These are phyloP conservation scores for Sphyrna mokarran DNA, from an alignment of 2,113 vertebrate genomes.

Conservation along the genomic window DNA sequence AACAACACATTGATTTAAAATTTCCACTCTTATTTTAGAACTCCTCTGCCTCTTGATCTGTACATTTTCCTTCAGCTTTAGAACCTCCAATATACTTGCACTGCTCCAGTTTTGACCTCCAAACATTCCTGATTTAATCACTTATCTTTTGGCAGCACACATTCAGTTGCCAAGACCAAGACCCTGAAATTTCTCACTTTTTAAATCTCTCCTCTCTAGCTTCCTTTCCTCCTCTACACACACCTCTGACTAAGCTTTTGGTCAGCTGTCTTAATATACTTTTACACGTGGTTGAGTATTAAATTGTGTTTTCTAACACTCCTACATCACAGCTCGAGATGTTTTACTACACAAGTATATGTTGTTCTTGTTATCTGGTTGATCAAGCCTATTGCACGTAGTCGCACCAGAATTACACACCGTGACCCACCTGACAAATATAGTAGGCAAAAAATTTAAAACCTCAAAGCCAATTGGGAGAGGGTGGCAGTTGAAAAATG, in stretches of 20 bases:
- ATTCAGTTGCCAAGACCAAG: not conserved
- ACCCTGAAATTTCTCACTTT: not conserved
- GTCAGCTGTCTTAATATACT: not conserved
- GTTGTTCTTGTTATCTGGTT: not conserved
- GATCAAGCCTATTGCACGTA: not conserved
- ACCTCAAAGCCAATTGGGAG: not conserved
- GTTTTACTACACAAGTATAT: not conserved
- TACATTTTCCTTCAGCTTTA: not conserved
- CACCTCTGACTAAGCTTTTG: not conserved
- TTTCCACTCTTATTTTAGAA: not conserved
- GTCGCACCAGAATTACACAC: not conserved
- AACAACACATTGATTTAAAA: not conserved
- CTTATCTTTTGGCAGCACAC: not conserved
- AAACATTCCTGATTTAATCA: not conserved
- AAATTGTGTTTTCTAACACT: no score
- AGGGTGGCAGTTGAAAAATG: not conserved
- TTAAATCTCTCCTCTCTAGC: not conserved
- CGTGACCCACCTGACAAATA: not conserved
- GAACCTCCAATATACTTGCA: not conserved
- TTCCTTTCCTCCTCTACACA: not conserved
- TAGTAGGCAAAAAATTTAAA: not conserved
- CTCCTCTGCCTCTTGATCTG: not conserved
- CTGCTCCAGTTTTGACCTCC: not conserved
- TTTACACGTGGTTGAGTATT: not conserved
- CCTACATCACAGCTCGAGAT: not conserved